Evolutionary conservation across 2,113 vertebrate genomes (phyloP).

Genomic region (Lamprologus ornatipinnis): DNA sequence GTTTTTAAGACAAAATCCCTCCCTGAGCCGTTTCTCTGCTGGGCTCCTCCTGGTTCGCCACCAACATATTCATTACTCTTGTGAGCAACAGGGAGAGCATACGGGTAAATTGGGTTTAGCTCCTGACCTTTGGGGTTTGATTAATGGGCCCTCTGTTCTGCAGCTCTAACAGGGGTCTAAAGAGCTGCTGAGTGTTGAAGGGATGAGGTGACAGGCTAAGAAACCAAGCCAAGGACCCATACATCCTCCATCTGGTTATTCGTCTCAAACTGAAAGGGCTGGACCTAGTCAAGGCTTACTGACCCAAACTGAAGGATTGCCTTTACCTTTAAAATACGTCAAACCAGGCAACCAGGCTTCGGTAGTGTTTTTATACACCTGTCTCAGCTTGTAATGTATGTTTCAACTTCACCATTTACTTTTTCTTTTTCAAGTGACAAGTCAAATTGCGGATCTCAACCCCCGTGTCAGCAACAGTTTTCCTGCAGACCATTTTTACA

Average conservation of each 20-base stretch:
- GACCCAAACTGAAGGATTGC: slow-evolving; percentile 25
- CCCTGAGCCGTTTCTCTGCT: slow-evolving; percentile 19
- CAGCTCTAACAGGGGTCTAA: slow-evolving; percentile 46
- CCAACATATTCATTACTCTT: slow-evolving; percentile 68
- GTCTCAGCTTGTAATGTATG: not conserved
- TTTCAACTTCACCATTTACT: not conserved
- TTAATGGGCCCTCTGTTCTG: slow-evolving; percentile 63
- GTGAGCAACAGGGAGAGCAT: slow-evolving; percentile 59
- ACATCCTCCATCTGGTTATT: slow-evolving; percentile 49
- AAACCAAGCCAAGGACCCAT: slow-evolving; percentile 23
- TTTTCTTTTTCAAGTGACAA: not conserved
- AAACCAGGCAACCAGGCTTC: slow-evolving; percentile 18
- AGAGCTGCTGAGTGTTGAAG: slow-evolving; percentile 25
- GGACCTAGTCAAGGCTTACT: slow-evolving; percentile 16
- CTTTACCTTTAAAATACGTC: slow-evolving; percentile 16
- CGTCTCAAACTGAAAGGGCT: slow-evolving; percentile 32
- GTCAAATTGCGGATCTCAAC: not conserved
- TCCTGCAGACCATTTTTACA: not conserved
- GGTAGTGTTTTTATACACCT: not conserved
- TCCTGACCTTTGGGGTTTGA: slow-evolving; percentile 73
- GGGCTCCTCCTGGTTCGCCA: slow-evolving; percentile 35
- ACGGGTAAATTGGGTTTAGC: slow-evolving; percentile 73
- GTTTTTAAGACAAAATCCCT: slow-evolving; percentile 28
- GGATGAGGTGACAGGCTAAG: slow-evolving; percentile 40
- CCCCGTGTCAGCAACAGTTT: fast-evolving